phyloP scores from a whole-genome alignment of 2,888 invertebrate species.

The Cantharis nigra region DNA sequence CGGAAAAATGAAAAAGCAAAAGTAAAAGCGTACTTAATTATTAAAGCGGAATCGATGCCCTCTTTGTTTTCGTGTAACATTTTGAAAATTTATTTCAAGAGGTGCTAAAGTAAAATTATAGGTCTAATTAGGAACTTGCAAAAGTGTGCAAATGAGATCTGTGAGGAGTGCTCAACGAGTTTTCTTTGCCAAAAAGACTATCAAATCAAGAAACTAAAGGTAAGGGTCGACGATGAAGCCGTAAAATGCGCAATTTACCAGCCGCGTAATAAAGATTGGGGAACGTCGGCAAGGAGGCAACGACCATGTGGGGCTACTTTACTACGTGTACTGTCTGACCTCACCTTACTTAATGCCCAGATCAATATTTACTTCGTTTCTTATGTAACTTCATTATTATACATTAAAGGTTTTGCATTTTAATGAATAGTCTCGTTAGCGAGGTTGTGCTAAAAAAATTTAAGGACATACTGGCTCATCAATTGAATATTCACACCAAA shows the following conservation, averaged over 20 bases:
- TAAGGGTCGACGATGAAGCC: conserved; percentile 44
- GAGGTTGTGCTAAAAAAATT: not conserved
- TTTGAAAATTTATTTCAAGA: not conserved
- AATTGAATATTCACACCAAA: not conserved
- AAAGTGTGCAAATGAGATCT: conserved; percentile 12
- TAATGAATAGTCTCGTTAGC: not conserved
- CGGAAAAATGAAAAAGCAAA: not conserved
- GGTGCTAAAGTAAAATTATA: conserved; percentile 1
- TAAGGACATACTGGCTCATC: not conserved
- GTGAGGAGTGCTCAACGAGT: conserved; percentile 8
- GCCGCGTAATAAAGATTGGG: conserved; percentile 48
- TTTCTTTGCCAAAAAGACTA: conserved; percentile 6
- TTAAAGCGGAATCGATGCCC: not conserved
- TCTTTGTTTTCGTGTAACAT: not conserved
- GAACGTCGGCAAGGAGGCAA: conserved; percentile 37
- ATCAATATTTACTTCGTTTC: conserved; percentile 28
- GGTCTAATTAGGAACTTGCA: conserved; percentile 18
- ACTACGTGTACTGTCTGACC: conserved; percentile 27
- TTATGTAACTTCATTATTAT: conserved; percentile 23
- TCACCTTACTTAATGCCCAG: conserved; percentile 24
- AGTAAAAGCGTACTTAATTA: not conserved
- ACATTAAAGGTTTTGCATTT: conserved; percentile 7
- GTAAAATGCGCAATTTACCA: conserved; percentile 48
- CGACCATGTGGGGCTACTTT: conserved; percentile 31
- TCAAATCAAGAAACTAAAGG: conserved; percentile 32